Conservation (phyloP, 2,888 invertebrate genomes). For the Artemia sinica region DNA sequence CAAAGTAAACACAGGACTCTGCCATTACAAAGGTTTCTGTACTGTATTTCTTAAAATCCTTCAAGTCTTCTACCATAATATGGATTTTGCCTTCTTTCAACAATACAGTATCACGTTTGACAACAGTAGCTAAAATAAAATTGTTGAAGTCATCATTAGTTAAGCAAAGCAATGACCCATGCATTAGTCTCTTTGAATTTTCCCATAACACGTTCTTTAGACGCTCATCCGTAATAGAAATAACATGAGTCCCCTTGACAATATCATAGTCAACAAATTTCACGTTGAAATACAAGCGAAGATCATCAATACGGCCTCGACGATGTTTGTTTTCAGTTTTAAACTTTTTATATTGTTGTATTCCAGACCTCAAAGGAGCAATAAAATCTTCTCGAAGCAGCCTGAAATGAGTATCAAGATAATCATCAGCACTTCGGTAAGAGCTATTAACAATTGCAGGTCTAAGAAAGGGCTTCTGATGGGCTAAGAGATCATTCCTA, state of each 20-base stretch:
- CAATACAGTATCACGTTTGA: constrained; percentile 38
- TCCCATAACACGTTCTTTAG: constrained; percentile 34
- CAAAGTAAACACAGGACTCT: constrained; percentile 61
- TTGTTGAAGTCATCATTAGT: constrained; percentile 49
- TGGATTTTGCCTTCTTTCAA: constrained; percentile 40
- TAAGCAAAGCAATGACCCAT: constrained; percentile 53
- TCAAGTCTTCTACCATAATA: constrained; percentile 26
- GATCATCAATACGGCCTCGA: constrained; percentile 11
- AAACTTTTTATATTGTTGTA: constrained; percentile 35
- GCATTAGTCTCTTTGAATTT: constrained; percentile 44
- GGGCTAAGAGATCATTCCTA: constrained; percentile 29
- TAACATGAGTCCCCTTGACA: constrained; percentile 23
- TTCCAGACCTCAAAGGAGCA: constrained; percentile 48
- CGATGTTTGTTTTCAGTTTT: background rate
- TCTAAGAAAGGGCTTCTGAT: constrained; percentile 35
- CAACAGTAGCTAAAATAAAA: constrained; percentile 49
- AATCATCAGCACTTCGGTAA: constrained; percentile 47
- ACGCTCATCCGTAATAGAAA: constrained; percentile 29
- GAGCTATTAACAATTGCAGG: constrained; percentile 39
- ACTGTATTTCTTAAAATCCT: constrained; percentile 22
- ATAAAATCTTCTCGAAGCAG: constrained; percentile 62
- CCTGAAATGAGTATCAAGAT: constrained; percentile 59
- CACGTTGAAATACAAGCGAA: constrained; percentile 26
- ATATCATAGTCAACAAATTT: constrained; percentile 22
- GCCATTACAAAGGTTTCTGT: constrained; percentile 43